Evolutionary conservation across 1,140 invertebrate genomes (phyloP), one percentile per base, ranked within the genome.

Genomic region (Zeugodacus cucurbitae): DNA sequence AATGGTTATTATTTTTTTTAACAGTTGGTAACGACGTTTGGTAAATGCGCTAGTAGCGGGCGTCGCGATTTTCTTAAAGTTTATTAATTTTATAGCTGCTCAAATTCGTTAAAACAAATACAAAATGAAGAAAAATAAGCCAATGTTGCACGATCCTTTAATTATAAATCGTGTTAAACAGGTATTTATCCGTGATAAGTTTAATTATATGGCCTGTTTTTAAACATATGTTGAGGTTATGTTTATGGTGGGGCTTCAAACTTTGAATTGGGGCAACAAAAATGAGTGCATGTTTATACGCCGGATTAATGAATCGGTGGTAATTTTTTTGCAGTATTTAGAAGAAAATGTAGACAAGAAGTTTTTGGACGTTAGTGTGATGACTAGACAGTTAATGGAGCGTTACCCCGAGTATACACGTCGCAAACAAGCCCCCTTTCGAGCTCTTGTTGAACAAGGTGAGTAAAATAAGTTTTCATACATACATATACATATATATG

Each of bases 261-360:
- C 85, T 17, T 34, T 59, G n/a, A 3, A 32, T 58, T 22, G 34
- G 22, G n/a, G 74, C 74, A 26, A 48, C n/a, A 4, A 6, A 48
- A 54, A 48, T 20, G n/a, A 48, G 41, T 48, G 4, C 26, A 82
- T 82, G 37, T 82, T 82, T 44, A 26, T 48, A 17, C 34, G 7
- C n/a, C 32, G n/a, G 32, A 29, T 34, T 86, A 59, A n/a, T n/a
- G 20, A 86, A 86, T 86, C 4, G 20, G 26, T 59, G 20, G 8
- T 26, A 29, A 34, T 58, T 70, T 26, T 74, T 44, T 67, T 59
- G 54, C 34, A 89, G 88, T 96, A 96, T 91, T 94, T 96, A 64
- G 95, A 95, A 88, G 96, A 96, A 90, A 96, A 96, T 93, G 95
- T 96, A 89, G 95, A 96, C 89, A 95, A 96, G 91, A 95, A 95